Percentiles rank a stretch among this genome's conserved stretches.
Conservation (phyloP, 1,140 invertebrate species). For the Pectinophora gossypiella region DNA sequence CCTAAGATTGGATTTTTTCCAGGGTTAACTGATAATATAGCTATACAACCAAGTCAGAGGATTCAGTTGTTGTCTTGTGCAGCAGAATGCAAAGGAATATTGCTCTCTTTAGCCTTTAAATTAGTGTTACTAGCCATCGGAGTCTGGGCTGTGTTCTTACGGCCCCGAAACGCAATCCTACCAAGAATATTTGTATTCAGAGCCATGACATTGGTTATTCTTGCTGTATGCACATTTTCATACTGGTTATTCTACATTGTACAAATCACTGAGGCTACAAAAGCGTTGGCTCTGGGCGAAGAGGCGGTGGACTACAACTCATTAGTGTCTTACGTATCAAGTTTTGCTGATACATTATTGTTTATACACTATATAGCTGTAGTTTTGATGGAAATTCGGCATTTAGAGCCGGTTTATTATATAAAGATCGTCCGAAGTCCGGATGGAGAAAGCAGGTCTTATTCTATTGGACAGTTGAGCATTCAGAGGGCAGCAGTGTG, state of each 20-base stretch:
- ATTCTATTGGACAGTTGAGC: conserved; percentile 92
- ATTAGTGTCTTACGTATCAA: conserved; percentile 92
- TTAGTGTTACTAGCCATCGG: conserved; percentile 93
- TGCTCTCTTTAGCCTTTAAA: conserved; percentile 95
- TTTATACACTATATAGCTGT: conserved; percentile 97
- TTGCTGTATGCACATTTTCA: conserved; percentile 95
- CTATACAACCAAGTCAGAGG: conserved; percentile 62
- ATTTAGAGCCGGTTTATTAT: conserved; percentile 92
- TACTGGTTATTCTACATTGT: conserved; percentile 99
- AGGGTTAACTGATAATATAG: conserved; percentile 67
- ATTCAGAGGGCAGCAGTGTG: conserved; percentile 96
- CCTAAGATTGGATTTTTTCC: conserved; percentile 92
- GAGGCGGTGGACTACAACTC: conserved; percentile 88
- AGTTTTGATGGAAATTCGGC: conserved; percentile 93
- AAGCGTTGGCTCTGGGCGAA: conserved; percentile 84
- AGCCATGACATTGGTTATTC: conserved; percentile 89
- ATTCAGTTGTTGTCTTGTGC: conserved; percentile 64
- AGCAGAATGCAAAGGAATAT: conserved; percentile 85
- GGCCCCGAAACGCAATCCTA: conserved; percentile 88
- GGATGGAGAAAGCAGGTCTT: conserved; percentile 91
- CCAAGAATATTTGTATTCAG: conserved; percentile 95
- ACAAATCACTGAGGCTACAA: conserved; percentile 88
- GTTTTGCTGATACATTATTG: conserved; percentile 92
- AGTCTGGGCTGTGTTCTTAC: conserved; percentile 91
- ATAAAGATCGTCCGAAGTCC: conserved; percentile 95